Evolutionary conservation across 92 coral and sea anemone species (phyloP).

Genomic region (Zoanthus sociatus): DNA sequence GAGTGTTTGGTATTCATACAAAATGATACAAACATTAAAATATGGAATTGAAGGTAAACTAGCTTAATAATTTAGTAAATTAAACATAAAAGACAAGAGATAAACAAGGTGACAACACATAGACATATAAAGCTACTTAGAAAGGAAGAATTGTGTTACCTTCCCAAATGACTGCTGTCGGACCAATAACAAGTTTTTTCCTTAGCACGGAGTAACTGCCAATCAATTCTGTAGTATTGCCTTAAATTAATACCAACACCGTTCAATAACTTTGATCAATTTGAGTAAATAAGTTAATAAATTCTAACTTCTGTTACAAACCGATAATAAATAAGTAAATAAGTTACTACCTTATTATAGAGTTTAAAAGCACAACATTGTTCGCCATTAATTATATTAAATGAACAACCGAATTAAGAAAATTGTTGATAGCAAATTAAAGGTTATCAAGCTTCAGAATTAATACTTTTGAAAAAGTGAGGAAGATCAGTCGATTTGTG

Average conservation of each 20-base stretch:
- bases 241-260: background rate
- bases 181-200: background rate
- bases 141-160: background rate
- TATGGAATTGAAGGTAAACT: no score
- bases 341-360: background rate
- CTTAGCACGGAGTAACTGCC: conserved; percentile 57
- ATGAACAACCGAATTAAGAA: background rate
- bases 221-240: conserved; percentile 26
- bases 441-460: background rate
- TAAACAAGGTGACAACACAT: no score
- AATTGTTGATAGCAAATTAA: background rate
- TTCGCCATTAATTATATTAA: background rate
- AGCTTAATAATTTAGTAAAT: no score
- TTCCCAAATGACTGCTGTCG: conserved; percentile 25
- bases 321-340: no score
- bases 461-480: background rate
- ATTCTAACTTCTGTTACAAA: background rate
- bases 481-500: background rate
- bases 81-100: no score
- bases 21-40: no score
- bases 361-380: background rate
- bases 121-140: no score
- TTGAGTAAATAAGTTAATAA: no score
- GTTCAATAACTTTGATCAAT: background rate
- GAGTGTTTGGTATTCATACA: background rate